Evolutionary conservation across 2,888 invertebrate species (phyloP), one percentile per base, ranked within the genome.

Genomic region (Hipparchia sbordonii): DNA sequence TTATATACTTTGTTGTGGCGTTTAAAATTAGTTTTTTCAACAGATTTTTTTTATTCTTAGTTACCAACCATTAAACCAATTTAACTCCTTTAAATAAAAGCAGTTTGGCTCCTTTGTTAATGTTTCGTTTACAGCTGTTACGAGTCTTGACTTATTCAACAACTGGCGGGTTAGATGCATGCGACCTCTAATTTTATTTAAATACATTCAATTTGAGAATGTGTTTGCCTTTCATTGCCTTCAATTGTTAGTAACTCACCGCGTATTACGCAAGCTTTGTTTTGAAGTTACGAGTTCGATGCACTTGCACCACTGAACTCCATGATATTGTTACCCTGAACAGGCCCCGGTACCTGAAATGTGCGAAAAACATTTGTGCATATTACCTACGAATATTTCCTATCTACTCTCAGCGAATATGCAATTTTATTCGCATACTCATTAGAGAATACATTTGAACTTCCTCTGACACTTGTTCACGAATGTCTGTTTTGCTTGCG

Each of bases 261-360:
- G 52, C 51, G 23, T 23, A 33, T 65, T 65, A 12, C 65, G 52
- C 33, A 65, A 52, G 65, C 33, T 65, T 65, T 65, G 65, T 65
- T 65, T 10, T 65, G 6, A 23, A 33, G 10, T 12, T 52, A 7
- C 33, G 3, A 52, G 65, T 65, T 65, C 52, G 33, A 23, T 65
- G 65, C 65, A 51, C 63, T 63, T 63, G 63, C 23, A 52, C 52
- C 39, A 39, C 39, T 39, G 39, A 39, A 39, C 39, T 39, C 3
- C 0, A 39, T 39, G 39, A 39, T 39, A 39, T 39, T 39, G 39
- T 5, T 39, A 39, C 39, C 3, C 39, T 39, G 2, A 39, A 39
- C 39, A 39, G 39, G 5, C 39, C 39, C 39, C 39, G 39, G 39
- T 4, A 2, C 39, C 39, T 39, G 3, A 39, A 23, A 23, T 23